phyloP scores from a whole-genome alignment of 1,140 invertebrate species.

The Atta colombica region DNA sequence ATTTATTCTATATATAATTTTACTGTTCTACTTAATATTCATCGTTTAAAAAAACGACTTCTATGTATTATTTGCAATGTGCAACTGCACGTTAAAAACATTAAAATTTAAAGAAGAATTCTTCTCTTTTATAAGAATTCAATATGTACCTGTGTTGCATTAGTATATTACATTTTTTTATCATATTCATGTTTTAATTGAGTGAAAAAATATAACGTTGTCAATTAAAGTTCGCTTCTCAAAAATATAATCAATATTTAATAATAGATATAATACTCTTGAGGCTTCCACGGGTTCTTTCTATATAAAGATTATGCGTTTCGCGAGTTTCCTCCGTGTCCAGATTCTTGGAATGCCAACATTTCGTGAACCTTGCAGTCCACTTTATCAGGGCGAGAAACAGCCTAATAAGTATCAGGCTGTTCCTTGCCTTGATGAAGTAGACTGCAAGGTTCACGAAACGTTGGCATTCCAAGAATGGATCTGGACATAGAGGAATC shows the following conservation, averaged over 20 bases:
- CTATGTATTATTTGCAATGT: not conserved
- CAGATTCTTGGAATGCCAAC: too few species aligned
- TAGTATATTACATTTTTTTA: not conserved
- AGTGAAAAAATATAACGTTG: not conserved
- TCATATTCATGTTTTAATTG: not conserved
- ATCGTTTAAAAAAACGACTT: not conserved
- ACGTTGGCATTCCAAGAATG: too few species aligned
- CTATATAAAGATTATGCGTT: too few species aligned
- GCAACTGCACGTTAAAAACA: not conserved
- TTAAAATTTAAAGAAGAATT: not conserved
- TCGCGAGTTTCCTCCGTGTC: too few species aligned
- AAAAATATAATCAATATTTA: not conserved
- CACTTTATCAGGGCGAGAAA: too few species aligned
- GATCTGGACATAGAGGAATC: too few species aligned
- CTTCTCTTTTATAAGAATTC: not conserved
- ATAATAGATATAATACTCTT: not conserved
- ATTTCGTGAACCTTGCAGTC: too few species aligned
- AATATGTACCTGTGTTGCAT: not conserved
- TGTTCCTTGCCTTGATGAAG: too few species aligned
- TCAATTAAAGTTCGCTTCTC: not conserved
- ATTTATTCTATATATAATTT: not conserved
- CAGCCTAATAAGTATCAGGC: too few species aligned
- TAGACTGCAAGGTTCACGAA: too few species aligned
- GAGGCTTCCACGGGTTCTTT: too few species aligned
- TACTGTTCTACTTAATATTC: conserved; percentile 12